phyloP scores from a whole-genome alignment of 2,797 vertebrate species.

The Heliangelus exortis region DNA sequence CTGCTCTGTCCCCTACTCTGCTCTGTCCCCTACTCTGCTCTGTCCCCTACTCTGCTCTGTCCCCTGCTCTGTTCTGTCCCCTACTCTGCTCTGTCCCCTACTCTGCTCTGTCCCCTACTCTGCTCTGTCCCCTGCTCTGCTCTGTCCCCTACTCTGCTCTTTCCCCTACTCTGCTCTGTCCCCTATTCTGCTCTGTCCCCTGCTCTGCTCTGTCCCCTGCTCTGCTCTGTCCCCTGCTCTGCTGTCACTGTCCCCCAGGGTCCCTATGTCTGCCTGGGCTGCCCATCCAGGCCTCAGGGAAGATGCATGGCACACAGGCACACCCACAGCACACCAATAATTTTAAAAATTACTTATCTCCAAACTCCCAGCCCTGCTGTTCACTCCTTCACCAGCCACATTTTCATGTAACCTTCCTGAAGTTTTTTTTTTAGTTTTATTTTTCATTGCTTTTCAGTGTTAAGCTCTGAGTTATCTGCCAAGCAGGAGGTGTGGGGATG shows the following conservation, averaged over 20 bases:
- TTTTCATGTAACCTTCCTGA: fast-evolving
- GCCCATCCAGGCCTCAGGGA: too few species aligned
- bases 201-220: fast-evolving
- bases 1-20: fast-evolving
- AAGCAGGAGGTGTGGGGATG: background rate
- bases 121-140: fast-evolving
- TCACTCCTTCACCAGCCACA: background rate
- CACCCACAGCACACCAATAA: fast-evolving
- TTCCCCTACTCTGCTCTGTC: fast-evolving
- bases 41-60: background rate
- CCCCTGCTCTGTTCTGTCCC: fast-evolving
- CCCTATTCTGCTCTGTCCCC: background rate
- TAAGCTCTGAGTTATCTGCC: background rate
- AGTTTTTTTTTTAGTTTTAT: background rate
- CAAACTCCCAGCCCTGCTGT: fast-evolving
- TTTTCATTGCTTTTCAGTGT: too few species aligned
- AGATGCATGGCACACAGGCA: fast-evolving
- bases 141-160: fast-evolving
- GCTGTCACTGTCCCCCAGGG: fast-evolving
- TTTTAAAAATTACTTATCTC: fast-evolving
- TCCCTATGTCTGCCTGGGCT: background rate
- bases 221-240: fast-evolving
- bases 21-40: fast-evolving
- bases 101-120: fast-evolving
- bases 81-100: background rate